Conservation (phyloP, 2,888 invertebrate genomes). For the Sminthurides aquaticus region DNA sequence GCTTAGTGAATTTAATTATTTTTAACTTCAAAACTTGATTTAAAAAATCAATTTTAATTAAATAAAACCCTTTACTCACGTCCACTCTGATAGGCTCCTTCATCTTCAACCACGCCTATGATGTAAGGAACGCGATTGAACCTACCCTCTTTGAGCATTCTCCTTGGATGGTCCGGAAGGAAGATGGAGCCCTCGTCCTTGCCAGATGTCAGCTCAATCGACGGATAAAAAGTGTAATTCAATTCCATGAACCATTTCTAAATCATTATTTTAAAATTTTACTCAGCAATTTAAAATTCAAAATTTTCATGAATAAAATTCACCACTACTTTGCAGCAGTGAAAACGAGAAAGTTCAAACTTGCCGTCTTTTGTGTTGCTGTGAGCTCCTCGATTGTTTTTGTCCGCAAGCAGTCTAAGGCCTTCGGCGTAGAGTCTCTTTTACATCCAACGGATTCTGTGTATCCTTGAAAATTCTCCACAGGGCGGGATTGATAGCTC, state of each 20-base stretch:
- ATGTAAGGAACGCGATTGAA: slow-evolving; percentile 14
- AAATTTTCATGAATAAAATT: background rate
- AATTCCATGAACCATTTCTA: slow-evolving; percentile 13
- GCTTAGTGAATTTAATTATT: no score
- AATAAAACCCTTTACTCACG: no score
- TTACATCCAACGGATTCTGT: slow-evolving; percentile 1
- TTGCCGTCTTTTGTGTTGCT: background rate
- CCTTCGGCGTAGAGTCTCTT: background rate
- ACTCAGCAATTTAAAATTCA: no score
- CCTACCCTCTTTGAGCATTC: slow-evolving; percentile 7
- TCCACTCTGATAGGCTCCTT: slow-evolving; percentile 11
- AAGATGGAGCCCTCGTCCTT: background rate
- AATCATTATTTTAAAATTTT: background rate
- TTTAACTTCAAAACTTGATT: no score
- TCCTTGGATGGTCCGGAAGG: slow-evolving; percentile 13
- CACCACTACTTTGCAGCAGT: no score
- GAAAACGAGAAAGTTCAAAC: background rate
- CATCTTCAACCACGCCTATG: slow-evolving; percentile 13
- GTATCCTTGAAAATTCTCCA: slow-evolving; percentile 3
- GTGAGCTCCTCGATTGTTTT: background rate
- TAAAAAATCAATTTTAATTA: no score
- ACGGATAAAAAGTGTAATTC: slow-evolving; percentile 4
- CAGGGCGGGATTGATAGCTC: slow-evolving; percentile 5
- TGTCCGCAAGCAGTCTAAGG: slow-evolving; percentile 7
- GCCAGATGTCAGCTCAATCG: slow-evolving; percentile 2